Evolutionary conservation across 2,888 invertebrate species (phyloP), one percentile per base, ranked within the genome.

Genomic region (Carabus problematicus): DNA sequence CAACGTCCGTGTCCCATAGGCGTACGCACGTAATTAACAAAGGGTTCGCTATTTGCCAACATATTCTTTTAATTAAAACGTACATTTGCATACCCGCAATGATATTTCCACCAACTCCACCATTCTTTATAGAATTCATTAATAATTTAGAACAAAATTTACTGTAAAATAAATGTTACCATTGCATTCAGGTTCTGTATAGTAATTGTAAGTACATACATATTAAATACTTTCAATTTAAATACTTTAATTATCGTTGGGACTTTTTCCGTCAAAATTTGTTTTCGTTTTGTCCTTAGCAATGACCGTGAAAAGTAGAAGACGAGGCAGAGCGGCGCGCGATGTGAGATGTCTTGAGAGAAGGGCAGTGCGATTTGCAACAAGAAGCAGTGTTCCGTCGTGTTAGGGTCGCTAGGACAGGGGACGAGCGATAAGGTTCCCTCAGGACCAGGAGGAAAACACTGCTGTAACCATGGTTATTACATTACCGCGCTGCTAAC

Each of bases 401-500:
- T 19, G 19, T 52, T 18, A 6, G 18, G 18, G 52, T 52, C 16
- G 56, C 11, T 39, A 11, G 12, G 45, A 45, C 56, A 56, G 14
- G n/a, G 42, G 49, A 55, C 39, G 66, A 47, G 12, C 47, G 66
- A 59, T 59, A 66, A 49, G 49, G 59, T 59, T 56, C 66, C 66
- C 58, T 39, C 40, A 40, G 47, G 64, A 45, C 52, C 19, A 19
- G 40, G 2, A n/a, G 40, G 49, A 52, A 52, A 42, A 54, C 12
- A 12, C 41, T 18, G 58, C 19, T 47, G 66, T 58, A 66, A 58
- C 59, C 59, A 40, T 58, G 58, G 49, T 66, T 66, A 66, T 66
- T 66, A 42, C 66, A 66, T 66, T 66, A 59, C 59, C 14, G 19
- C 56, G 16, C 41, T 49, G 19, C 58, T 66, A 66, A 66, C 66